phyloP scores from a whole-genome alignment of 2,113 vertebrate genomes.

The Hucho hucho region DNA sequence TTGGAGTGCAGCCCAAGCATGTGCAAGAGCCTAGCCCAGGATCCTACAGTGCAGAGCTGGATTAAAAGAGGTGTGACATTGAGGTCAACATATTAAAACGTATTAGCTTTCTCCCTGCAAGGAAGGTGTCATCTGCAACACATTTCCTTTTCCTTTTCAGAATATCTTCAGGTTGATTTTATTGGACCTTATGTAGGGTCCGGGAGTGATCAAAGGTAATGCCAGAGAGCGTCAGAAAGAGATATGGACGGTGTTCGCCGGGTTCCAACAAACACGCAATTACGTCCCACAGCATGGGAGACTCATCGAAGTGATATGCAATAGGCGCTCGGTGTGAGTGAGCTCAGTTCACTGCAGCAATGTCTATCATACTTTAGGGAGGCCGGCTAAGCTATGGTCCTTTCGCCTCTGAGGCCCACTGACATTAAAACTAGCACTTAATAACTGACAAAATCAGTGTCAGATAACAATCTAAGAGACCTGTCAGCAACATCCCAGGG shows the following conservation, averaged over 20 bases:
- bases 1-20: conserved; percentile 17
- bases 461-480: too few relatives aligned
- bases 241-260: conserved; percentile 31
- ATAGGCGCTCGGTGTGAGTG: background rate
- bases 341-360: background rate
- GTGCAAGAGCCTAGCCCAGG: background rate
- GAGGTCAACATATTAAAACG: conserved; percentile 59
- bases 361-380: background rate
- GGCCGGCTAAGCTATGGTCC: background rate
- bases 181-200: conserved; percentile 37
- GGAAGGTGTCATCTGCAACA: conserved; percentile 63
- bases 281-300: background rate
- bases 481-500: too few relatives aligned
- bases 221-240: conserved; percentile 28
- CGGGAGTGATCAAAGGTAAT: conserved; percentile 36
- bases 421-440: too few relatives aligned
- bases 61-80: conserved; percentile 53
- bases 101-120: conserved; percentile 46
- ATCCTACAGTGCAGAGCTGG: conserved; percentile 31
- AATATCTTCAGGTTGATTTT: conserved; percentile 55
- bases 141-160: conserved; percentile 55
- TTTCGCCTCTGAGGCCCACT: too few relatives aligned
- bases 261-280: background rate
- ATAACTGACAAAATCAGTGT: too few relatives aligned
- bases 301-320: too few relatives aligned